Evolutionary conservation across 2,888 invertebrate genomes (phyloP).

Genomic region (Icerya purchasi): DNA sequence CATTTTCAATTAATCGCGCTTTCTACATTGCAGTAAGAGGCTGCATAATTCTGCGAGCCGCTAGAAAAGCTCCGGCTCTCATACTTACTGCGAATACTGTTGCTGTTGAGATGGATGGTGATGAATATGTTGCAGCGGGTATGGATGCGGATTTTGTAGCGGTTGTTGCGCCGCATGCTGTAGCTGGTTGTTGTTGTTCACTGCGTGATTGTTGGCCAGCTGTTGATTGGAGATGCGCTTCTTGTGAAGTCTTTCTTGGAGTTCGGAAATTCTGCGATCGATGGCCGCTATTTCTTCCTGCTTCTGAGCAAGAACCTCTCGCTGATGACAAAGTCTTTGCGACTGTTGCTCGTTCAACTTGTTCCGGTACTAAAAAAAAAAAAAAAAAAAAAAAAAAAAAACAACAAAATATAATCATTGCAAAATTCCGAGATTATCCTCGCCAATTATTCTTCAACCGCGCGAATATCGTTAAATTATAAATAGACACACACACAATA

Average conservation of each 20-base stretch:
- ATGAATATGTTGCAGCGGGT: conserved; percentile 1
- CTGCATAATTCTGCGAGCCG: too few relatives aligned
- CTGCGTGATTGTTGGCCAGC: conserved; percentile 40
- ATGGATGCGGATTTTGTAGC: conserved; percentile 1
- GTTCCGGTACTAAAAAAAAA: conserved; percentile 63
- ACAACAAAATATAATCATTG: too few relatives aligned
- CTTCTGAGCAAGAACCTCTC: conserved; percentile 64
- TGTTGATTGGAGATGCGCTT: conserved; percentile 68
- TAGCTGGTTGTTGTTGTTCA: conserved; percentile 24
- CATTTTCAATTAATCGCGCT: too few relatives aligned
- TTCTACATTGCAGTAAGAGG: too few relatives aligned
- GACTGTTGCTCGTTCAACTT: conserved; percentile 89
- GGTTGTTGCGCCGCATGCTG: neutral
- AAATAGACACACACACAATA: too few relatives aligned
- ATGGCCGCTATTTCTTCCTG: conserved; percentile 82
- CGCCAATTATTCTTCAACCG: too few relatives aligned
- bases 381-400: conserved; percentile 8
- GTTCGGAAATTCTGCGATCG: conserved; percentile 78
- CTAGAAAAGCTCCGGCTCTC: too few relatives aligned
- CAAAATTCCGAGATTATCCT: too few relatives aligned
- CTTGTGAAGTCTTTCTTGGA: conserved; percentile 73
- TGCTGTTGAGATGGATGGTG: conserved; percentile 4
- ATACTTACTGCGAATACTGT: too few relatives aligned
- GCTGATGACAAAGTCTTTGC: conserved; percentile 67
- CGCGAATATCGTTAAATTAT: too few relatives aligned